Evolutionary conservation across 2,888 invertebrate genomes (phyloP), one percentile per base, ranked within the genome.

Genomic region (Sarcophaga carnaria): DNA sequence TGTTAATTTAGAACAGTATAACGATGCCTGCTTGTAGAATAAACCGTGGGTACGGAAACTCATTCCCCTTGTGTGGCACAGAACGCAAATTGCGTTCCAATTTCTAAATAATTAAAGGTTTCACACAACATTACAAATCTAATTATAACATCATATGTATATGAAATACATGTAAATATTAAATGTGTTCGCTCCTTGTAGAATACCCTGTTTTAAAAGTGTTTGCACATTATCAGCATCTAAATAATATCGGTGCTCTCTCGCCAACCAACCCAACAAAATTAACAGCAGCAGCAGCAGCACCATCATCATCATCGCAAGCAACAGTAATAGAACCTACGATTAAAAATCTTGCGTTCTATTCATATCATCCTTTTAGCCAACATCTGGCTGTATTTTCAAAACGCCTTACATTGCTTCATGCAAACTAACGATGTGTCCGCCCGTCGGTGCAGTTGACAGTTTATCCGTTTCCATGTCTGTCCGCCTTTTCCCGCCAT

Each of bases 401-500:
- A 60, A 49, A 54, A 60, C 71, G 64, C 60, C 45, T 83, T 63
- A 47, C 45, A 64, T 64, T 72, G 70, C 71, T 54, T 47, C 45
- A 76, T 71, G 8, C 71, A 59, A 64, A 59, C 71, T 54, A 66
- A 27, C 69, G 20, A 67, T 62, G 3, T 27, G 63, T 63, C 54
- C 66, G 76, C 66, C 76, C 54, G 77, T 54, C 37, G 60, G 45
- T 60, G 45, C 45, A 47, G 69, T 54, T 69, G 49, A 37, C 54
- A 45, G 54, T 25, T 71, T 63, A 37, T 67, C 37, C 66, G 60
- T 74, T 74, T 67, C 47, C 22, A 17, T 69, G 75, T 83, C 85
- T 83, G 78, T 84, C 86, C 81, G 76, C 83, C 84, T 85, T 80
- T 80, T 80, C 80, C 84, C 84, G 80, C 84, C 80, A 85, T 85